Conservation (phyloP, 2,113 vertebrate genomes). For the Pelecanus crispus region DNA sequence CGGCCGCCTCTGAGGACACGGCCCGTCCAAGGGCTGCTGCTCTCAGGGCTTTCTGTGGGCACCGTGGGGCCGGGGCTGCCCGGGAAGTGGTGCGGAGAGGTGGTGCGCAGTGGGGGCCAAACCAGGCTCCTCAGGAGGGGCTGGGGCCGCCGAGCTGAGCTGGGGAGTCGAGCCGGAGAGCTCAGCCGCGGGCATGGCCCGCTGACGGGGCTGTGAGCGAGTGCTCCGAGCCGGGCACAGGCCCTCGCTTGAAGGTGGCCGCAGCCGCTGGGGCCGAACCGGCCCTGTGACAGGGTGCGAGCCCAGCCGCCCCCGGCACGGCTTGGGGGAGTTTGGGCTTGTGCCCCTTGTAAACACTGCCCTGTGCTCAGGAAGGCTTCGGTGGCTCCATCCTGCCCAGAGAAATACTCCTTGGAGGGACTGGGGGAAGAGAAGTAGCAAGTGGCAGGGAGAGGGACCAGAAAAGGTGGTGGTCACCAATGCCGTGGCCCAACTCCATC, state of each 20-base stretch:
- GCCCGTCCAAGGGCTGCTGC: too few species aligned
- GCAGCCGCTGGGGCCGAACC: neutral
- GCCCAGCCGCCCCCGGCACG: too few species aligned
- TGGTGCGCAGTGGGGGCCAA: neutral
- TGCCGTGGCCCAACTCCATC: neutral
- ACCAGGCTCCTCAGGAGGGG: too few species aligned
- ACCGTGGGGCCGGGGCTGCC: fast-evolving
- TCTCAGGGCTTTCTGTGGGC: too few species aligned
- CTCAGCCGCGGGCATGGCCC: fast-evolving
- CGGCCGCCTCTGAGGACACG: fast-evolving
- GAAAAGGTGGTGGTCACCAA: neutral
- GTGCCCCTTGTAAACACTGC: neutral
- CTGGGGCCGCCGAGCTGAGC: neutral
- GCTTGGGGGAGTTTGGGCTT: neutral
- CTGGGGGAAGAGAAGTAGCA: neutral
- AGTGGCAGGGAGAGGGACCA: too few species aligned
- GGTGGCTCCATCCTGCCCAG: fast-evolving
- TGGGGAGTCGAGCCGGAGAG: fast-evolving
- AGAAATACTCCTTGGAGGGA: neutral
- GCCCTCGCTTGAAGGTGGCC: neutral
- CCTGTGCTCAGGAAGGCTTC: neutral
- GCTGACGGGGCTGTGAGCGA: neutral
- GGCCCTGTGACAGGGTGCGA: neutral
- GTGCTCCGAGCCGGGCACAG: neutral
- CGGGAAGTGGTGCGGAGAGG: neutral